phyloP scores from a whole-genome alignment of 1,140 invertebrate genomes.

The Agrilus planipennis region DNA sequence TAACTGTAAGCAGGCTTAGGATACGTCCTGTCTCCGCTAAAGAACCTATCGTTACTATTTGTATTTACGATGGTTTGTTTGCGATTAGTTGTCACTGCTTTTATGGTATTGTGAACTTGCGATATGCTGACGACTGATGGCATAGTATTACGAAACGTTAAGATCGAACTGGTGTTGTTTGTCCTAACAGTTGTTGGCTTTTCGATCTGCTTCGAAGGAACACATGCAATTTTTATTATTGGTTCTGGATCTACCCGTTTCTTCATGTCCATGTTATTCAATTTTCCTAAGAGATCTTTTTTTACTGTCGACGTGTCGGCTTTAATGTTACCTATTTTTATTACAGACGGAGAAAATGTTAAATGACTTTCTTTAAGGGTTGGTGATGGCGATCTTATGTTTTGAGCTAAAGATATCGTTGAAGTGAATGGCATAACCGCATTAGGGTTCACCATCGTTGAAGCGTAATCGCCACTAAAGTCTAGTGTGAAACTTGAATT shows the following conservation, averaged over 20 bases:
- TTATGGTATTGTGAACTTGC: constrained; percentile 23
- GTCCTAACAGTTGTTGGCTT: constrained; percentile 22
- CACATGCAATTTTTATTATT: constrained; percentile 31
- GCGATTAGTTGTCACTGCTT: constrained; percentile 36
- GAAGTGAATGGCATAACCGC: constrained; percentile 47
- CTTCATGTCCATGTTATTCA: constrained; percentile 33
- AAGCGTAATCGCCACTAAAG: constrained; percentile 56
- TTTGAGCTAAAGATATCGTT: constrained; percentile 27
- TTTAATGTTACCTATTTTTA: constrained; percentile 43
- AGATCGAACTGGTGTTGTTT: constrained; percentile 17
- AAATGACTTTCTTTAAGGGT: constrained; percentile 47
- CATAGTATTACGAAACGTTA: constrained; percentile 25
- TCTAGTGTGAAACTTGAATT: constrained; percentile 59
- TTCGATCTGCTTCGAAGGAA: constrained; percentile 32
- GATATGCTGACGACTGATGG: constrained; percentile 22
- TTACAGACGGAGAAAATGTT: constrained; percentile 50
- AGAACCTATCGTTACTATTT: constrained; percentile 37
- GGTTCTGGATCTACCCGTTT: constrained; percentile 39
- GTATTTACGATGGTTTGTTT: constrained; percentile 38
- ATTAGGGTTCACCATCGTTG: constrained; percentile 69
- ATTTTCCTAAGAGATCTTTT: constrained; percentile 27
- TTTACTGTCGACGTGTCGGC: constrained; percentile 21
- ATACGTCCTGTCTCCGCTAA: constrained; percentile 58
- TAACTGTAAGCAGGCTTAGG: constrained; percentile 97
- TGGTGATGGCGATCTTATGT: constrained; percentile 35